Evolutionary conservation across 2,888 invertebrate species (phyloP), one percentile per base, ranked within the genome.

Genomic region (Caenorhabditis sinica): DNA sequence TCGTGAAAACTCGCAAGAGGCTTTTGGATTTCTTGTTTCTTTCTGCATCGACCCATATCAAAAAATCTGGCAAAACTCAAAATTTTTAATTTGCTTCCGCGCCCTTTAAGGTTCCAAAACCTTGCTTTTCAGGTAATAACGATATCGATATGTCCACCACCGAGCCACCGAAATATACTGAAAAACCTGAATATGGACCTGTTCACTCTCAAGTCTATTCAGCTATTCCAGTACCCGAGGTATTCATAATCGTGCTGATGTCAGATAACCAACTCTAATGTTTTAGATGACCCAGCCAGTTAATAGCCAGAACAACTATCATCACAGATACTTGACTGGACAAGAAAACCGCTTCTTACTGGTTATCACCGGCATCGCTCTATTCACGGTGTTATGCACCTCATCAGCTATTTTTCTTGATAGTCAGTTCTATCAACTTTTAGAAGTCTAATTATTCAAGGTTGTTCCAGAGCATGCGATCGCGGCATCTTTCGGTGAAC

Each of bases 391-490:
- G 0, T 2, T 72, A 0, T 40, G 20, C 56, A 72, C 65, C 8
- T 13, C 51, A 5, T 1, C n/a, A 11, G 79, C 79, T 0, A 43
- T 80, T 6, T 36, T 80, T 15, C 15, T 71, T 30, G 79, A 79
- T 28, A 71, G 79, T 71, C 23, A 77, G 76, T 49, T 5, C 30
- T 0, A 15, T 2, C 11, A 43, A 43, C 28, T 36, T n/a, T n/a
- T n/a, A n/a, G n/a, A n/a, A 2, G 20, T 15, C 5, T 25, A 8
- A 0, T 60, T 63, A 11, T 11, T n/a, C 4, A 40, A 25, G 6
- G 17, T 8, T 13, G 17, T 36, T 66, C 45, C 15, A 77, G 77
- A 77, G 30, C 51, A 79, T 17, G 63, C 30, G 0, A 79, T 79
- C 33, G n/a, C 28, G 23, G 71, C 63, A 30, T 45, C 40, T n/a